Percentiles rank a stretch among this genome's conserved stretches.
Conservation (phyloP, 2,888 invertebrate species). For the Chrysolina haemoptera region DNA sequence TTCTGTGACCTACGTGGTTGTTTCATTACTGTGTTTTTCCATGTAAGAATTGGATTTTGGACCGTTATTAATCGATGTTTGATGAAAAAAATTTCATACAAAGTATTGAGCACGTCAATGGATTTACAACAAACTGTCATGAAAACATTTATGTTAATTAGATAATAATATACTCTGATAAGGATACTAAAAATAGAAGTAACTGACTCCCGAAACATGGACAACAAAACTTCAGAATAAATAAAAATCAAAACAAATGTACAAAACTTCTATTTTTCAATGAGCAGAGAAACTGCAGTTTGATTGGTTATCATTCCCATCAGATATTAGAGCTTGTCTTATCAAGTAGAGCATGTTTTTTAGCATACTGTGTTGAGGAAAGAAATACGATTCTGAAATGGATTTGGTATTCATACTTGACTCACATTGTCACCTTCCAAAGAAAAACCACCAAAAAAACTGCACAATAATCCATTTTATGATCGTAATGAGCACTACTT, state of each 20-base stretch:
- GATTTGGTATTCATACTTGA: constrained; percentile 28
- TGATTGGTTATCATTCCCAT: not conserved
- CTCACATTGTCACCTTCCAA: constrained; percentile 52
- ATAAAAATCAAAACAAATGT: not conserved
- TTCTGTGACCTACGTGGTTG: no score
- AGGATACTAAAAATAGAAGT: constrained; percentile 33
- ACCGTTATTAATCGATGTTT: not conserved
- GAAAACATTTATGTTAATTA: not conserved
- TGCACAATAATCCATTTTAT: constrained; percentile 59
- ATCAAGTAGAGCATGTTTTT: not conserved
- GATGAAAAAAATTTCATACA: not conserved
- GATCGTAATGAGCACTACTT: constrained; percentile 52
- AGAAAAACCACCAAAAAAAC: constrained; percentile 52
- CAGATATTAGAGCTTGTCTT: not conserved
- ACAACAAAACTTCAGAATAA: not conserved
- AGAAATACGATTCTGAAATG: not conserved
- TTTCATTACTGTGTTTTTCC: not conserved
- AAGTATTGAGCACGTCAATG: not conserved
- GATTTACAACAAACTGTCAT: not conserved
- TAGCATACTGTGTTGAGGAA: not conserved
- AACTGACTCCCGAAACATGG: not conserved
- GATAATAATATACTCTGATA: constrained; percentile 28
- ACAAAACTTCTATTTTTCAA: not conserved
- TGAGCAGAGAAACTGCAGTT: not conserved
- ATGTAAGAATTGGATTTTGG: not conserved